Evolutionary conservation across 2,113 vertebrate genomes (phyloP).

Genomic region (Pitta sordida): DNA sequence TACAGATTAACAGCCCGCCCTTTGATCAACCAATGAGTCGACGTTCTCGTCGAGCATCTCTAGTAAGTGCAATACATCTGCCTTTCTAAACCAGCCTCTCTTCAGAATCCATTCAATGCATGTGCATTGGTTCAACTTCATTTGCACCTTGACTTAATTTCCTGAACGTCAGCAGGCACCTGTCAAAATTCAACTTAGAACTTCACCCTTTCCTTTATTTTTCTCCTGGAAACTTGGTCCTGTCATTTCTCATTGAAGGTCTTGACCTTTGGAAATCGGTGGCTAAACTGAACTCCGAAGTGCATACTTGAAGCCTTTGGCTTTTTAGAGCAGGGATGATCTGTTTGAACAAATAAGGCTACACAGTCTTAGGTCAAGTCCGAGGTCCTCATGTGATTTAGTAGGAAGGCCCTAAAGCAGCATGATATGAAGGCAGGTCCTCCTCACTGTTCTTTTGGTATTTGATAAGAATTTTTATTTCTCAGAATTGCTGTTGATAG

Average conservation of each 20-base stretch:
- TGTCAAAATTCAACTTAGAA: not conserved
- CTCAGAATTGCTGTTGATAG: not conserved
- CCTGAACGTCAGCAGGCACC: not conserved
- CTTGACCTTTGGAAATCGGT: not conserved
- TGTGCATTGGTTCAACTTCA: not conserved
- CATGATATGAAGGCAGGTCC: not conserved
- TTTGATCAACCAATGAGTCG: constrained; percentile 97
- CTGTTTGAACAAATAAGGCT: not conserved
- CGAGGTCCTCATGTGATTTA: accelerated
- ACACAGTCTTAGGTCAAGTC: not conserved
- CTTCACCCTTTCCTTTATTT: not conserved
- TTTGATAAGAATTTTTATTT: not conserved
- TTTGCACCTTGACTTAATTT: not conserved
- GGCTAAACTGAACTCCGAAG: not conserved
- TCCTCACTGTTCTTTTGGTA: not conserved
- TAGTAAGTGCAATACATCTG: constrained; percentile 75
- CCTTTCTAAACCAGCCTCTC: not conserved
- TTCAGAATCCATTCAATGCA: not conserved
- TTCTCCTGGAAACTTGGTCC: not conserved
- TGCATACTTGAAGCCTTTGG: not conserved
- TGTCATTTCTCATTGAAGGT: not conserved
- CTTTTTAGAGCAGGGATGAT: not conserved
- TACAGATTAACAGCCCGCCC: constrained; percentile 92
- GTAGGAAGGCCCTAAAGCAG: not conserved
- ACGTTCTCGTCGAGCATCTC: constrained; percentile 91